Evolutionary conservation across 2,888 invertebrate species (phyloP), one percentile per base, ranked within the genome.

Genomic region (Agrochola macilenta): DNA sequence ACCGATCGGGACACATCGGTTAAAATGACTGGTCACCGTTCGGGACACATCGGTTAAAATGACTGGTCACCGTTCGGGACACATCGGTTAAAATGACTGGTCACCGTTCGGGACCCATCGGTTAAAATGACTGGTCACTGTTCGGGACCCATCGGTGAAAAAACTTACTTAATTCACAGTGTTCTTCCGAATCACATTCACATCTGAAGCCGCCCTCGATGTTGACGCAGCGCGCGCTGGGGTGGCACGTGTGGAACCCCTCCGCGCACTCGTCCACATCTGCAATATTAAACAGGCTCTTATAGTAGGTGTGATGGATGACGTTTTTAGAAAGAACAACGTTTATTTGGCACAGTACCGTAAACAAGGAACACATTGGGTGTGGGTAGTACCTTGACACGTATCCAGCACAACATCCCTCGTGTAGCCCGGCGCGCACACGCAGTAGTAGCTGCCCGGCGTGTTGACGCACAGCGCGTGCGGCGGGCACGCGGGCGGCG

Each of bases 361-460:
- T 12, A 12, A 49, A 66, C 30, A 26, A 30, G 14, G 14, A 30
- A 30, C 23, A 52, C 30, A 68, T 52, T 58, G 7, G 30, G 60
- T 8, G 30, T 2, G 30, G 30, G 30, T 30, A 30, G 30, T 30
- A 69, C 97, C 97, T 96, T 97, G 96, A 91, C 98, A 98, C 86
- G 97, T 97, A 95, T 97, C 93, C 17, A 97, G 97, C 69, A 97
- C 97, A 79, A 97, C 97, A 80, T 94, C 93, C 52, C 93, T 91
- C 35, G 97, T 97, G 95, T 98, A 99, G 8, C 99, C 99, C 97
- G 97, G 87, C 14, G 98, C 97, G 94, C 99, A 99, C 89, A 98
- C 98, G 95, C 99, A 99, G 94, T 98, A 98, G 96, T 98, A 98
- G 97, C 98, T 98, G 88, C 99, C 99, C 64, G 98, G 98, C 97